Evolutionary conservation across 35 echinoderm and acorn worm genomes (phyloP).

Genomic region (Amphiura filiformis): DNA sequence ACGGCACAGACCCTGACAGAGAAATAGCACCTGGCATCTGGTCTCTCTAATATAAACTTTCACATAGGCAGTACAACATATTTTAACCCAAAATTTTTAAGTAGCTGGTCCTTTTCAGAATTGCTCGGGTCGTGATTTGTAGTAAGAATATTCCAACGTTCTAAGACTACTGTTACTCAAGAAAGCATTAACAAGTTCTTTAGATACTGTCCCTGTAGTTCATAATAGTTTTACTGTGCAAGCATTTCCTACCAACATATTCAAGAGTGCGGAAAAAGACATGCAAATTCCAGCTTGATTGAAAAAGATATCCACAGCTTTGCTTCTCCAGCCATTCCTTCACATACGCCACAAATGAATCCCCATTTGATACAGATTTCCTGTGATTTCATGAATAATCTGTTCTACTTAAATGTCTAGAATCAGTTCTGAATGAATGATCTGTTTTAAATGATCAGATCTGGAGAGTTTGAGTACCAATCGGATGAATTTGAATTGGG

Average conservation of each 20-base stretch:
- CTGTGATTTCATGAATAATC: too few species aligned
- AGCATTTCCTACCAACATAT: neutral
- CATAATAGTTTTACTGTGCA: neutral
- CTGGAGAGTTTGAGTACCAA: too few species aligned
- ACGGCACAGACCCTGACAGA: too few species aligned
- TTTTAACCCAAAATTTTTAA: constrained; percentile 1
- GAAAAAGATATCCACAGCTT: constrained; percentile 3
- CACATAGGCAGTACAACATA: neutral
- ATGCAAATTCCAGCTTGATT: neutral
- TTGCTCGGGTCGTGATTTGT: neutral
- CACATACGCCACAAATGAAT: neutral
- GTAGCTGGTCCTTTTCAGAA: neutral
- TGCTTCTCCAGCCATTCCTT: constrained; percentile 9
- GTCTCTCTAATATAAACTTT: constrained; percentile 10
- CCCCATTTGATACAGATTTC: too few species aligned
- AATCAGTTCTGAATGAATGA: too few species aligned
- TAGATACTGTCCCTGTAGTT: neutral
- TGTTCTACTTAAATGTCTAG: too few species aligned
- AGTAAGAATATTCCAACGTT: neutral
- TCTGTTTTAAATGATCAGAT: too few species aligned
- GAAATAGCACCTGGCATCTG: neutral
- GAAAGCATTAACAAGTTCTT: neutral
- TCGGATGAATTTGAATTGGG: too few species aligned
- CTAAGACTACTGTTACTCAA: neutral
- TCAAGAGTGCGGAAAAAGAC: neutral